Percentiles rank a stretch among this genome's conserved stretches.
Evolutionary conservation across 2,797 vertebrate species (phyloP).

Genomic region (Dermochelys coriacea): DNA sequence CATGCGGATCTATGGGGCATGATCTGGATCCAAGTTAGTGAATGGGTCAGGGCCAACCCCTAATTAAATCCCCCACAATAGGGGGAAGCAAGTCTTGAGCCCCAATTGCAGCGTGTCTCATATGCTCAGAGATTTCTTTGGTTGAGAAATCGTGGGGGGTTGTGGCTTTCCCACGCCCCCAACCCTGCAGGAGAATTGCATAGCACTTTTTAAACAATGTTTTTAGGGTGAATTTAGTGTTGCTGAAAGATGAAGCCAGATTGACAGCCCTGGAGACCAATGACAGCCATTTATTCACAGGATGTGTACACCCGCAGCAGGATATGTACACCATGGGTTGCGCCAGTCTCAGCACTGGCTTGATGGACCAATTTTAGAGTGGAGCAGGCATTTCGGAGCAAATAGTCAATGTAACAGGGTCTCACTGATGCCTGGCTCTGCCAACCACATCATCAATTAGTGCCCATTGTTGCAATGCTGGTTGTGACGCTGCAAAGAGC

Average conservation of each 20-base stretch:
- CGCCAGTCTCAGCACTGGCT: too few species aligned
- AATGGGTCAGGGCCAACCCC: neutral
- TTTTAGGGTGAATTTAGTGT: neutral
- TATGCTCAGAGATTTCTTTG: neutral
- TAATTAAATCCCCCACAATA: neutral
- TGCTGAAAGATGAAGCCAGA: neutral
- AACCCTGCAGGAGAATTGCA: neutral
- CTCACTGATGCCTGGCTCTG: neutral
- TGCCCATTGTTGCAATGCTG: neutral
- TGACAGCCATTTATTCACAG: neutral
- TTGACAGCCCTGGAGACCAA: neutral
- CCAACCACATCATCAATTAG: neutral
- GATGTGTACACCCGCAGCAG: neutral
- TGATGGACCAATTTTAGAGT: neutral
- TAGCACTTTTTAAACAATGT: neutral
- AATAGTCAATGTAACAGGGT: neutral
- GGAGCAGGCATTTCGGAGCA: rapidly evolving
- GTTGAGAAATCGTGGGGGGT: neutral
- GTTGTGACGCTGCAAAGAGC: neutral
- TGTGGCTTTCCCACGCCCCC: neutral
- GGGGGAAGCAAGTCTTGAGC: neutral
- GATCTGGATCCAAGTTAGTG: neutral
- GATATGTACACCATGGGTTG: too few species aligned
- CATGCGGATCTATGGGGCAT: neutral
- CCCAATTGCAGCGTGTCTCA: neutral